These are phyloP conservation scores for Drosophila barbarae DNA, from an alignment of 2,888 invertebrate genomes.

Conservation along the genomic window DNA sequence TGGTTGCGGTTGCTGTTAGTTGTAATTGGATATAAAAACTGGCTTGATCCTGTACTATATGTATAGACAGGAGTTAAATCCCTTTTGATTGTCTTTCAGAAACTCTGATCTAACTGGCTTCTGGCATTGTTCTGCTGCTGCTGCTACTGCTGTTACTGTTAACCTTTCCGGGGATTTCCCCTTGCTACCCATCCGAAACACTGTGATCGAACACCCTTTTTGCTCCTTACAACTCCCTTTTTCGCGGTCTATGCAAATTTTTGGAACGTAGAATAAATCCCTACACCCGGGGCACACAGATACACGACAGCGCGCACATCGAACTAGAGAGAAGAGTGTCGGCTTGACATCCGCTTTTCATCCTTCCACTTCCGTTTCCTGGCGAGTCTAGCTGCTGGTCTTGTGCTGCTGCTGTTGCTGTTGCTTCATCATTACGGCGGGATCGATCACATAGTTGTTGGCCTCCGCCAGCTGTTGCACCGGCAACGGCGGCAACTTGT, in stretches of 20 bases:
- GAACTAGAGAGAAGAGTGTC: constrained; percentile 47
- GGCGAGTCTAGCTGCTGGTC: constrained; percentile 32
- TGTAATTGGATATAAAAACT: neutral
- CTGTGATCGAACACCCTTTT: constrained; percentile 64
- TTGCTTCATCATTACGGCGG: constrained; percentile 77
- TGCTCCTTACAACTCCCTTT: constrained; percentile 8
- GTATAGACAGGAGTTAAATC: no score
- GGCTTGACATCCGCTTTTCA: constrained; percentile 13
- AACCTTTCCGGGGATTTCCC: constrained; percentile 6
- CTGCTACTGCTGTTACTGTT: constrained; percentile 21
- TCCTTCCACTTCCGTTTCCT: constrained; percentile 18
- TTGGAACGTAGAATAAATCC: constrained; percentile 13
- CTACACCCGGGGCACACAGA: constrained; percentile 14
- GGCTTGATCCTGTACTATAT: neutral
- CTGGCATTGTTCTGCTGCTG: neutral
- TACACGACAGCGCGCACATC: constrained; percentile 13
- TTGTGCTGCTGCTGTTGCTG: constrained; percentile 54
- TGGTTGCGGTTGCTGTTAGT: constrained; percentile 18
- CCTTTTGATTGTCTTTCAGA: neutral
- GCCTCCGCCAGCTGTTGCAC: constrained; percentile 83
- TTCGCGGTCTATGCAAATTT: constrained; percentile 64
- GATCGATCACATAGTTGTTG: constrained; percentile 85
- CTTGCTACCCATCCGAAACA: constrained; percentile 54
- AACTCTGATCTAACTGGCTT: constrained; percentile 5
- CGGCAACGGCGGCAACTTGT: constrained; percentile 86